Conservation (phyloP, 2,113 vertebrate genomes). For the Quiscalus mexicanus region DNA sequence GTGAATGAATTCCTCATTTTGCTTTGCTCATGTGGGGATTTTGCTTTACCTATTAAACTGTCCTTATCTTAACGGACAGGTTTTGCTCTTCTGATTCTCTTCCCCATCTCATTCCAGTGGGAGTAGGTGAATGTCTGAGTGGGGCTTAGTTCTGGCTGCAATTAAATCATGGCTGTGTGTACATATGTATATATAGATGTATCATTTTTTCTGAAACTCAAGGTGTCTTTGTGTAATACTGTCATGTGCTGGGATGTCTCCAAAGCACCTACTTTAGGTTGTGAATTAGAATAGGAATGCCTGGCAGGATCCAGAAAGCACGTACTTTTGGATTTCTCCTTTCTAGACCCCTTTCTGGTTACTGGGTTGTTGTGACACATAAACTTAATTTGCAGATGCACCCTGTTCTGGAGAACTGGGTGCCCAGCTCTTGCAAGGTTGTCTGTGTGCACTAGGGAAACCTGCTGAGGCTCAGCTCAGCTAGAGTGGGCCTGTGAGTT, state of each 20-base stretch:
- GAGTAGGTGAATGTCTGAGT: not conserved
- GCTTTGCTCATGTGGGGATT: not conserved
- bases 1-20: not conserved
- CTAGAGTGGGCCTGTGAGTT: not conserved
- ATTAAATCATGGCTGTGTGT: not conserved
- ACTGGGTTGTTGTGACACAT: not conserved
- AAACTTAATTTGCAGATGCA: not conserved
- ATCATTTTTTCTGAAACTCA: not conserved
- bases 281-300: not conserved
- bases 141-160: not conserved
- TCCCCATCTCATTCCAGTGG: not conserved
- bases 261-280: not conserved
- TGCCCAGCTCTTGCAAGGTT: not conserved
- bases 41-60: not conserved
- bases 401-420: not conserved
- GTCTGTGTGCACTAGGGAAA: not conserved
- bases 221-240: not conserved
- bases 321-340: not conserved
- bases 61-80: not conserved
- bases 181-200: not conserved
- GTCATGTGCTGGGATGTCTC: not conserved
- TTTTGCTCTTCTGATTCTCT: not conserved
- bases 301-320: not conserved
- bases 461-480: rapidly evolving
- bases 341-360: not conserved